Percentiles rank a stretch among this genome's conserved stretches.
These are phyloP conservation scores for Tadarida brasiliensis DNA, from an alignment of 2,797 vertebrate genomes.

Conservation along the genomic window DNA sequence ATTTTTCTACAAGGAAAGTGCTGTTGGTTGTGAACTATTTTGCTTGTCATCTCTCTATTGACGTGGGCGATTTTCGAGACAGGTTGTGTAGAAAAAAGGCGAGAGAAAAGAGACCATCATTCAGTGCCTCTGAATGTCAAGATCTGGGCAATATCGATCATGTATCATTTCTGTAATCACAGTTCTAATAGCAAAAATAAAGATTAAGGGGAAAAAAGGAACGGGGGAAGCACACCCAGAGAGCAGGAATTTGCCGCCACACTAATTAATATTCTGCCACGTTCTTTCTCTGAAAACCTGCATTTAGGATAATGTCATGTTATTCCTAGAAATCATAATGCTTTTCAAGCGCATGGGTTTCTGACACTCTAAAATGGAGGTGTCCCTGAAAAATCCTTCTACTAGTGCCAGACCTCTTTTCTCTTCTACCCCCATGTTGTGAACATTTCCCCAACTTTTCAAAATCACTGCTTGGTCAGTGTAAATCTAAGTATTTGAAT, in stretches of 20 bases:
- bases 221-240: background rate
- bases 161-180: background rate
- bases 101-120: background rate
- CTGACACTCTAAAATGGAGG: background rate
- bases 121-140: background rate
- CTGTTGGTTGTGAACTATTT: background rate
- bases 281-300: slow-evolving; percentile 24
- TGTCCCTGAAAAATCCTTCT: background rate
- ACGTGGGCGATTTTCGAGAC: background rate
- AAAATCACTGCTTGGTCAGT: background rate
- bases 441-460: background rate
- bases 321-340: slow-evolving; percentile 21
- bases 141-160: background rate
- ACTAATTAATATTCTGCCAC: background rate
- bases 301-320: background rate
- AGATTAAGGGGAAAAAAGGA: background rate
- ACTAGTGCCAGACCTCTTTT: background rate
- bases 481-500: slow-evolving; percentile 31
- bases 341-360: background rate
- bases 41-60: background rate
- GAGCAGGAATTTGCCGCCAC: background rate
- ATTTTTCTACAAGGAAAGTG: background rate
- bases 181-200: background rate
- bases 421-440: background rate
- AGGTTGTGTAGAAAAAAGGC: background rate